Base-by-base conservation (phyloP, 1,140 invertebrate genomes). In the Drosophila grimshawi region DNA sequence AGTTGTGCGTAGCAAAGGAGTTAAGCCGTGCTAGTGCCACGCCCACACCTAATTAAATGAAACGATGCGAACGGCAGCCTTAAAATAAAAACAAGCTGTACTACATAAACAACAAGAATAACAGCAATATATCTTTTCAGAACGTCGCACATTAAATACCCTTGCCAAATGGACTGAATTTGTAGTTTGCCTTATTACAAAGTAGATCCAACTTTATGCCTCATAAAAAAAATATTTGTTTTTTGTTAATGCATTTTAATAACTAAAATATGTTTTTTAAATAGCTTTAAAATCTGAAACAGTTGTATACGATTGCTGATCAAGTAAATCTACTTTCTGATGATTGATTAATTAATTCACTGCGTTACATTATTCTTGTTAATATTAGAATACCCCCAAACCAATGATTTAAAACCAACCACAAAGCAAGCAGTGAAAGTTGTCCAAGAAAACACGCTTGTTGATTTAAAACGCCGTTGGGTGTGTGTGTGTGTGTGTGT, bases 1-100 rank as follows among this genome's bases (percentile, higher is more conserved):
- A 33, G 53, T 51, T 75, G 66, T 86, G 65, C 76, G 51, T 72
- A 61, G 57, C 48, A 60, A 86, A 79, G 64, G 66, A 76, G 75
- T 82, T 81, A 79, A 86, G 71, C 61, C 67, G 35, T 59, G 69
- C 55, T 41, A 61, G 45, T 56, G 63, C 63, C 69, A 48, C 68
- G 53, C 59, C 62, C 65, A 74, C 56, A 53, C 53, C 78, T 86
- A 86, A 86, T 86, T 86, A 88, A 88, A 88, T 80, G 80, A 80
- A 80, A 89, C 55, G 85, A 56, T 64, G 76, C 55, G 75, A 78
- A 62, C 48, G 67, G 33, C 32, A 41, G 57, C 57, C 37, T 57
- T 48, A 65, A 66, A 74, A 77, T 74, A 64, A 74, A 85, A 78
- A 70, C 61, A 45, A 53, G 49, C 33, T 75, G 65, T 52, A 53